Percentiles rank a stretch among this genome's conserved stretches.
Evolutionary conservation across 2,113 vertebrate species (phyloP).

Genomic region (Prietella phreatophila): DNA sequence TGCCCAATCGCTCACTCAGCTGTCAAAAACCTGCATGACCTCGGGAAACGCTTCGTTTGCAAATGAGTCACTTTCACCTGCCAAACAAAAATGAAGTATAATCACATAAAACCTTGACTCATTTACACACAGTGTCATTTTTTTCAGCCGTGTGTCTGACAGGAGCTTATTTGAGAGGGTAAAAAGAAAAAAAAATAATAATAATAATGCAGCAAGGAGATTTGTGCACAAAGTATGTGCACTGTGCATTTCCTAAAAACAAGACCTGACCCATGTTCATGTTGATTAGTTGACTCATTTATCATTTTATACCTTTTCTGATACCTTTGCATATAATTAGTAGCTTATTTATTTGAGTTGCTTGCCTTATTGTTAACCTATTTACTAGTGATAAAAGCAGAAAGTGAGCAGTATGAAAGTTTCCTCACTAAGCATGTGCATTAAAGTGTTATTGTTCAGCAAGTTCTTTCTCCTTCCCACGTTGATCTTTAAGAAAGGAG

Average conservation of each 20-base stretch:
- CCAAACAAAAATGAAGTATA: not conserved
- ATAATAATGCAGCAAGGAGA: not conserved
- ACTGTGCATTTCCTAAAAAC: not conserved
- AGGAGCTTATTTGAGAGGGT: constrained; percentile 12
- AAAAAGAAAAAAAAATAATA: not conserved
- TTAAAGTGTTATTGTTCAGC: constrained; percentile 9
- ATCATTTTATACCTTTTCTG: not conserved
- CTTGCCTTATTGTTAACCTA: not conserved
- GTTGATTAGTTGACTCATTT: not conserved
- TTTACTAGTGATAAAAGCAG: not conserved
- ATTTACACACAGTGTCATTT: constrained; percentile 7
- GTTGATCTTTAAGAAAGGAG: not conserved
- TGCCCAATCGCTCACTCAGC: constrained; percentile 20
- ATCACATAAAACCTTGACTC: constrained; percentile 21
- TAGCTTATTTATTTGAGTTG: not conserved
- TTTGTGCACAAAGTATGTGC: not conserved
- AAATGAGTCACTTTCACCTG: constrained; percentile 37
- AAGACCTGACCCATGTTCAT: not conserved
- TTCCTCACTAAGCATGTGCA: not conserved
- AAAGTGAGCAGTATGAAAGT: not conserved
- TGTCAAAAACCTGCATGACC: constrained; percentile 27
- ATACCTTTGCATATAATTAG: not conserved
- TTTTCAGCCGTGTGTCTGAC: not conserved
- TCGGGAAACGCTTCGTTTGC: not conserved
- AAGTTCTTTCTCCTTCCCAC: not conserved